Conservation (phyloP, 2,888 invertebrate genomes). For the Tyria jacobaeae region DNA sequence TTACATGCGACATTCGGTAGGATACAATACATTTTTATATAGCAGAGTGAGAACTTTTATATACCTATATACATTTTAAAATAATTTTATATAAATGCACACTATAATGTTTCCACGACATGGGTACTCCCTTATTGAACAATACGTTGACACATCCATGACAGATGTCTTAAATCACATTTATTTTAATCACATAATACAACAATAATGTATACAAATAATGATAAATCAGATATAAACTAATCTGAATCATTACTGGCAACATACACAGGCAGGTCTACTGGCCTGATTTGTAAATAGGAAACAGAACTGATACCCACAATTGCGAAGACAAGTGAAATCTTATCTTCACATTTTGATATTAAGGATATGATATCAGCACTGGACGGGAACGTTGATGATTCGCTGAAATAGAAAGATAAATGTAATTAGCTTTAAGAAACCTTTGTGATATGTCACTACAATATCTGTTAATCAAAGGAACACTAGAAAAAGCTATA, state of each 20-base stretch:
- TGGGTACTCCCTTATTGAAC: background rate
- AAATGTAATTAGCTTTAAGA: constrained; percentile 1
- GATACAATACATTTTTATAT: background rate
- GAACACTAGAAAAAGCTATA: too few species aligned
- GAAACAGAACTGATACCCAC: constrained; percentile 75
- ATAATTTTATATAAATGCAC: background rate
- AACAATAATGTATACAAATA: background rate
- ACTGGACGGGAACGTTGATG: constrained; percentile 60
- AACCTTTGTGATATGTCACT: background rate
- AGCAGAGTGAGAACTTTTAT: background rate
- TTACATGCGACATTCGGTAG: background rate
- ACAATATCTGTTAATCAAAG: too few species aligned
- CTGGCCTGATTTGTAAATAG: constrained; percentile 76
- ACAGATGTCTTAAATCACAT: background rate
- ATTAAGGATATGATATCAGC: constrained; percentile 64
- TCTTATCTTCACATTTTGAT: constrained; percentile 64
- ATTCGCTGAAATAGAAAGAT: constrained; percentile 61
- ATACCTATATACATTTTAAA: background rate
- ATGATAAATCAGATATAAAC: constrained; percentile 8
- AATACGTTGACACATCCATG: background rate
- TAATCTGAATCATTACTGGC: constrained; percentile 50
- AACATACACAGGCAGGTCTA: constrained; percentile 68
- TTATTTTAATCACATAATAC: too few species aligned
- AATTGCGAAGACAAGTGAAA: constrained; percentile 75
- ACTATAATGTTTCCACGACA: background rate